A percentile compares a stretch with the other conserved stretches of the same genome.
These are phyloP conservation scores for Notechis scutatus DNA, from an alignment of 2,113 vertebrate genomes.

Conservation along the genomic window DNA sequence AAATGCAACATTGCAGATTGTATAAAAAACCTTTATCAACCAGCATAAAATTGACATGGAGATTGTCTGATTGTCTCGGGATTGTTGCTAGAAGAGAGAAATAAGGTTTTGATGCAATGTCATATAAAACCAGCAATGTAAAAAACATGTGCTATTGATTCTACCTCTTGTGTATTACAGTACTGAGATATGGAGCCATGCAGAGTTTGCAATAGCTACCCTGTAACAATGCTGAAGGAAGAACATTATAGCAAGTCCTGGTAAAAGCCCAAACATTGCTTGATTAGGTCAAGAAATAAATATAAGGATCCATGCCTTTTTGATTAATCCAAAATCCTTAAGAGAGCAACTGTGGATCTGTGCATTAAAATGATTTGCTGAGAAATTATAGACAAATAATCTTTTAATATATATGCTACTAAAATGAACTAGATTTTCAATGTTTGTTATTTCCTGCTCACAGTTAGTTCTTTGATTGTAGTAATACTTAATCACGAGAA, in stretches of 20 bases:
- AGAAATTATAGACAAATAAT: not conserved
- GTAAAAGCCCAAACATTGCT: not conserved
- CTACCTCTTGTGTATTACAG: not conserved
- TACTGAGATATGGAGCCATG: not conserved
- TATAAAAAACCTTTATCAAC: not conserved
- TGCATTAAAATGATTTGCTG: not conserved
- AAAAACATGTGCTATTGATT: not conserved
- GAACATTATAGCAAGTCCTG: not conserved
- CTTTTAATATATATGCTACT: not conserved
- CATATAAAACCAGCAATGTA: not conserved
- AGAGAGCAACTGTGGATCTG: not conserved
- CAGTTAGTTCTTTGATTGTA: not conserved
- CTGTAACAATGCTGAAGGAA: not conserved
- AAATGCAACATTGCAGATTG: not conserved
- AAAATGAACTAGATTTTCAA: not conserved
- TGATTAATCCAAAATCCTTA: not conserved
- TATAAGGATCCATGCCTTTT: not conserved
- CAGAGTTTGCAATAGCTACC: not conserved
- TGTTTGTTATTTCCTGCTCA: not conserved
- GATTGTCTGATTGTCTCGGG: not conserved
- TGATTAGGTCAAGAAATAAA: not conserved
- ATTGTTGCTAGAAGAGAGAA: not conserved
- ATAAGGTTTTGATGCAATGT: not conserved
- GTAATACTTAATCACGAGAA: not conserved
- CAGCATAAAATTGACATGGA: not conserved